These are phyloP conservation scores for Holocentrus rufus DNA, from an alignment of 2,797 vertebrate species.

Conservation along the genomic window DNA sequence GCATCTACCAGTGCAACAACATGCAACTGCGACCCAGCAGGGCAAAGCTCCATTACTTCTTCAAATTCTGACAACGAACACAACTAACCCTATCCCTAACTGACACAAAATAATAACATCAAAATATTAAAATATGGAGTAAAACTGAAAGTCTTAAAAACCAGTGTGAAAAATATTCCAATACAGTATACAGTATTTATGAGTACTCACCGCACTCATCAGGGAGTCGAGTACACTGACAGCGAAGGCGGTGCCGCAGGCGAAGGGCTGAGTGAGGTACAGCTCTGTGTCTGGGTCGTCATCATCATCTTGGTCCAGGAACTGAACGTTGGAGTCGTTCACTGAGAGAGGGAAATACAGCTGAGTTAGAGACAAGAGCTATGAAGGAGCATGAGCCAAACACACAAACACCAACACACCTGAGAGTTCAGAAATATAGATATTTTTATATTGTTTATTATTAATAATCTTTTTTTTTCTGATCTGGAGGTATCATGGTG, in stretches of 20 bases:
- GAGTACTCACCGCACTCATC: conserved; percentile 94
- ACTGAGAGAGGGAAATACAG: conserved; percentile 82
- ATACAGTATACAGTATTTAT: conserved; percentile 4
- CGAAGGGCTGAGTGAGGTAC: conserved; percentile 99
- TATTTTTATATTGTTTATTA: not conserved
- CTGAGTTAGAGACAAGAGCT: conserved; percentile 47
- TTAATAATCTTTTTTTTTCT: not conserved
- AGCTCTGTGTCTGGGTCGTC: conserved; percentile 99
- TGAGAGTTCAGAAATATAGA: conserved; percentile 34
- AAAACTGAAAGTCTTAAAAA: not conserved
- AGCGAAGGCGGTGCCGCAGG: conserved; percentile 96
- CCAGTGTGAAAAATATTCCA: not conserved
- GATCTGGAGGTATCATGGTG: not conserved
- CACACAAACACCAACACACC: conserved; percentile 42
- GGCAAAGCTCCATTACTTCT: not conserved
- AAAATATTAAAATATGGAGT: not conserved
- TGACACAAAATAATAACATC: not conserved
- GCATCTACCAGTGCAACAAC: conserved; percentile 37
- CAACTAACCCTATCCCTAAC: no score
- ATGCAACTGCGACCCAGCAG: conserved; percentile 35
- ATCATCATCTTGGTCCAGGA: conserved; percentile 99
- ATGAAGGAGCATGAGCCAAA: conserved; percentile 16
- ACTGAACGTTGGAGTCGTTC: conserved; percentile 99
- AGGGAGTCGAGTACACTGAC: conserved; percentile 98
- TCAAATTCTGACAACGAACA: not conserved